Conservation (phyloP, 2,113 vertebrate species). For the Bufo bufo region DNA sequence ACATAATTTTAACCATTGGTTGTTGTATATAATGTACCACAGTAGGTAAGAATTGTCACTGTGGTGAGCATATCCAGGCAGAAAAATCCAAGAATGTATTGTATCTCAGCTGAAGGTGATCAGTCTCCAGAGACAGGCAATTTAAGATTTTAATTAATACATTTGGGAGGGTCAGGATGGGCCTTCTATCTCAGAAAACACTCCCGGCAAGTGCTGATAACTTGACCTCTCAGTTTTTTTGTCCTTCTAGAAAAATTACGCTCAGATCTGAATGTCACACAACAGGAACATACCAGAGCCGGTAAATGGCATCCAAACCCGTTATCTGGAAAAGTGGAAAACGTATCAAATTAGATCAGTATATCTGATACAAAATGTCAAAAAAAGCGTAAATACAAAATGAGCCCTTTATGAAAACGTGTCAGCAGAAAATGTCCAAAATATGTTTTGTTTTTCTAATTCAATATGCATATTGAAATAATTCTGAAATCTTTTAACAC, state of each 20-base stretch:
- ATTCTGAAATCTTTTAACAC: too few relatives aligned
- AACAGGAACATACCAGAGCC: too few relatives aligned
- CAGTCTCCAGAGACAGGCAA: slow-evolving; percentile 9
- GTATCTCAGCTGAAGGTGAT: not conserved
- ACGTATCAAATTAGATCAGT: too few relatives aligned
- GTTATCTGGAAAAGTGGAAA: too few relatives aligned
- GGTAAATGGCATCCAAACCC: too few relatives aligned
- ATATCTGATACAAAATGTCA: too few relatives aligned
- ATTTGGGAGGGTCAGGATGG: not conserved
- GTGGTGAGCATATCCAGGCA: too few relatives aligned
- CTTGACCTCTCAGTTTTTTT: not conserved
- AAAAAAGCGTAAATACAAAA: too few relatives aligned
- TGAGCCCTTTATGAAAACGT: too few relatives aligned
- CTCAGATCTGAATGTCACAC: not conserved
- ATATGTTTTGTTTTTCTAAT: too few relatives aligned
- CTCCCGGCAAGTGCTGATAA: not conserved
- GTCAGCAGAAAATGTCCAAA: too few relatives aligned
- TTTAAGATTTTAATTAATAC: slow-evolving; percentile 30
- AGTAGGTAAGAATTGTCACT: not conserved
- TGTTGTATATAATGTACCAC: not conserved
- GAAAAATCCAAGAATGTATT: not conserved
- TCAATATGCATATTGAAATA: too few relatives aligned
- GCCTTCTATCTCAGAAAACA: not conserved
- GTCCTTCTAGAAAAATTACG: not conserved
- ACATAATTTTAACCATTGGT: not conserved